Conservation (phyloP, 2,888 invertebrate genomes). For the Mesodorylaimus sp. region DNA sequence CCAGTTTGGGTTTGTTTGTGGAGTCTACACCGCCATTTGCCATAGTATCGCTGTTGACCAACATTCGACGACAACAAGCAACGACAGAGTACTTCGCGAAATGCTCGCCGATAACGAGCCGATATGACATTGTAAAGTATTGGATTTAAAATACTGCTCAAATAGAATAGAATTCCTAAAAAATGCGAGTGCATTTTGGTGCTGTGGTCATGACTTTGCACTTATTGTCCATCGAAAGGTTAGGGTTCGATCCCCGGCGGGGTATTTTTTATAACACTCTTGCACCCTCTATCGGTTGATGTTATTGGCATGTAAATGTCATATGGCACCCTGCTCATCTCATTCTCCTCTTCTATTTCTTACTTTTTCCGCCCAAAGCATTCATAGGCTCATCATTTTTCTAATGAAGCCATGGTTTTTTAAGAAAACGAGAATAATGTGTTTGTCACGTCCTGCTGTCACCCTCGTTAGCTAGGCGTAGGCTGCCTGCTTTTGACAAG, state of each 20-base stretch:
- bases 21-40: no score
- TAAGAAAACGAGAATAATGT: no score
- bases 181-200: background rate
- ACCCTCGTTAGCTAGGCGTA: no score
- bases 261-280: background rate
- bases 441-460: no score
- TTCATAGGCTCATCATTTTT: background rate
- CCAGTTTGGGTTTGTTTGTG: no score
- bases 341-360: background rate
- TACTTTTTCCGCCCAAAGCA: background rate
- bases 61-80: no score
- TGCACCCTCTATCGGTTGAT: background rate
- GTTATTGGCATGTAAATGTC: background rate
- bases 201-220: background rate
- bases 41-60: no score
- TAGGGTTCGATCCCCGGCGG: no score
- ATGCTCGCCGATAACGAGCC: background rate
- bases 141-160: conserved; percentile 19
- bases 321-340: background rate
- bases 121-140: conserved; percentile 15
- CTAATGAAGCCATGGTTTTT: no score
- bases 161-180: conserved; percentile 19
- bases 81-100: conserved; percentile 32
- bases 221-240: no score
- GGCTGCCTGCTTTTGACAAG: no score